Evolutionary conservation across 2,113 vertebrate species (phyloP).

Genomic region (Anguilla rostrata): DNA sequence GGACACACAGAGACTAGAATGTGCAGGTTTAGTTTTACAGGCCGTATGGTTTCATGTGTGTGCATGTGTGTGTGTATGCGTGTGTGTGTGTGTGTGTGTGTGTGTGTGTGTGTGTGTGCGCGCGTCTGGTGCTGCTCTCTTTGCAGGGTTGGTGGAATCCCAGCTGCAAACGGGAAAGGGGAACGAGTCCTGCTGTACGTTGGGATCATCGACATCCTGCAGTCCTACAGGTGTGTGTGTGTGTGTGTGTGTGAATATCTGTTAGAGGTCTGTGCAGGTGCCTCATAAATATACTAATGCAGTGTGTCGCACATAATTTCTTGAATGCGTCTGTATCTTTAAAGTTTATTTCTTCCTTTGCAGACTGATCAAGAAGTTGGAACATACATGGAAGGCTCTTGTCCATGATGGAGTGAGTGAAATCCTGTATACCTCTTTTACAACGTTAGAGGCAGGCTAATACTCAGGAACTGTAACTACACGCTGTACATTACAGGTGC

Average conservation of each 20-base stretch:
- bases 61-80: too few species aligned
- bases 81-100: too few species aligned
- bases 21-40: neutral
- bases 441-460: too few species aligned
- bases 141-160: slow-evolving; percentile 94
- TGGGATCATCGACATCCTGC: slow-evolving; percentile 96
- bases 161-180: slow-evolving; percentile 84
- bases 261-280: too few species aligned
- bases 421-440: neutral
- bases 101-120: too few species aligned
- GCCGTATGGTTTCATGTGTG: slow-evolving; percentile 19
- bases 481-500: too few species aligned
- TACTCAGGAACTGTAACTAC: too few species aligned
- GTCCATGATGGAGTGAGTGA: slow-evolving; percentile 93
- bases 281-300: too few species aligned
- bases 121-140: slow-evolving; percentile 22
- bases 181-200: slow-evolving; percentile 90
- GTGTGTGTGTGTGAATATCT: too few species aligned
- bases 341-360: slow-evolving; percentile 38
- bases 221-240: slow-evolving; percentile 86
- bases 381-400: slow-evolving; percentile 97
- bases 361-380: slow-evolving; percentile 95
- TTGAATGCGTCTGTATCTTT: too few species aligned
- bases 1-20: neutral
- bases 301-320: too few species aligned